Conservation (phyloP, 2,888 invertebrate species). For the Caenorhabditis sinica region DNA sequence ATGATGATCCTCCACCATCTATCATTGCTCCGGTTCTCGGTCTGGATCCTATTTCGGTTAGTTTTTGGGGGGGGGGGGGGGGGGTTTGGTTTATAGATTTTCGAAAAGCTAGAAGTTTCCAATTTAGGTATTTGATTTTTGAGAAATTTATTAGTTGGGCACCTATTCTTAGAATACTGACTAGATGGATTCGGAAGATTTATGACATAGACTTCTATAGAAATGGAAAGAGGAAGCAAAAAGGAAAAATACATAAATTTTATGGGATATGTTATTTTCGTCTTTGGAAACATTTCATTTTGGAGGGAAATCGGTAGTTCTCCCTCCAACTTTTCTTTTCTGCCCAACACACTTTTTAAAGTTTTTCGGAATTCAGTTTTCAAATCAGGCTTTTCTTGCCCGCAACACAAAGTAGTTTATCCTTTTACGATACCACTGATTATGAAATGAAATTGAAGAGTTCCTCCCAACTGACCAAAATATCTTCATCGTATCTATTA, state of each 20-base stretch:
- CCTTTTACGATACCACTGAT: too few species aligned
- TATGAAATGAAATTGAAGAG: too few species aligned
- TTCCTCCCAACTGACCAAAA: too few species aligned
- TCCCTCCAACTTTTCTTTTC: background rate
- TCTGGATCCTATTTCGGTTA: conserved; percentile 35
- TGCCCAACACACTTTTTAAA: background rate
- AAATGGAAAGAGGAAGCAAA: background rate
- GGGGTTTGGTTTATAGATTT: too few species aligned
- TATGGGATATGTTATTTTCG: conserved; percentile 20
- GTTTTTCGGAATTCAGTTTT: background rate
- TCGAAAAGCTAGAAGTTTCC: too few species aligned
- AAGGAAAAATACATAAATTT: conserved; percentile 23
- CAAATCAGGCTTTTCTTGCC: too few species aligned
- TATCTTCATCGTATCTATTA: too few species aligned
- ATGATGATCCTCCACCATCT: conserved; percentile 14
- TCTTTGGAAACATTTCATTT: background rate
- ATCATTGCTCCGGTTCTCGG: conserved; percentile 24
- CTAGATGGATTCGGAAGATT: background rate
- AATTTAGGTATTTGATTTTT: background rate
- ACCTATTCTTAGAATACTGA: background rate
- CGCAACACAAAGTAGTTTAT: too few species aligned
- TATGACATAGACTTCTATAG: conserved; percentile 6
- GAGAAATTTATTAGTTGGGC: background rate
- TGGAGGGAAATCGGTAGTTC: background rate
- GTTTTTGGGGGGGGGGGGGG: background rate